Evolutionary conservation across 2,888 invertebrate species (phyloP), one percentile per base, ranked within the genome.

Genomic region (Erebia palarica): DNA sequence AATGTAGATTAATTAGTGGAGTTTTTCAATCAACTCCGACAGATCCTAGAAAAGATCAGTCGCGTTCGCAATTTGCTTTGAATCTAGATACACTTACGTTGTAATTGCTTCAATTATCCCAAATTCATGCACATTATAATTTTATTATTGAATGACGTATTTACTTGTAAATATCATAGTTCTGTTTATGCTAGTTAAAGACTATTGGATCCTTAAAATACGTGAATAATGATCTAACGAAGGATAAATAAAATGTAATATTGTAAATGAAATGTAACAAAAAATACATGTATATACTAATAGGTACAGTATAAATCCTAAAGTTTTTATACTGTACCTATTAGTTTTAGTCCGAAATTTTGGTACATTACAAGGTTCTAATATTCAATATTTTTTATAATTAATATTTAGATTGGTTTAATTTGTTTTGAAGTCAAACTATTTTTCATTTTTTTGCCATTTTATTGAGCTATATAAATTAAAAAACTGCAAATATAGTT

Each of bases 251-350:
- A 58, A 27, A 27, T 27, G 27, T 58, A 27, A 13, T 58, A 58
- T 59, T 36, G 58, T 59, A 36, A 59, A 59, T 36, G 58, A 36
- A 27, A n/a, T 59, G 14, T 59, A 59, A 36, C 14, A 59, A 36
- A 27, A 58, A 36, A 36, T 36, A 7, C n/a, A n/a, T 7, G 36
- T 36, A 36, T 36, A 36, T 27, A 3, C 27, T 27, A 27, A 27
- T 27, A 21, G 1, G 3, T 21, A 3, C 21, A 3, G 21, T 1
- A 3, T 49, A 49, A 14, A 14, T 49, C 49, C 13, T 49, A 5
- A n/a, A 49, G 14, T 7, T 36, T 27, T 36, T 36, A 36, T 36
- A 27, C 2, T 27, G 27, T 27, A 27, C 27, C 27, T 36, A 36
- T 36, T 36, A 36, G 7, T 36, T 36, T 13, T n/a, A 51, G n/a